Percentiles rank a stretch among this genome's conserved stretches.
Evolutionary conservation across 1,140 invertebrate genomes (phyloP).

Genomic region (Solenopsis invicta): DNA sequence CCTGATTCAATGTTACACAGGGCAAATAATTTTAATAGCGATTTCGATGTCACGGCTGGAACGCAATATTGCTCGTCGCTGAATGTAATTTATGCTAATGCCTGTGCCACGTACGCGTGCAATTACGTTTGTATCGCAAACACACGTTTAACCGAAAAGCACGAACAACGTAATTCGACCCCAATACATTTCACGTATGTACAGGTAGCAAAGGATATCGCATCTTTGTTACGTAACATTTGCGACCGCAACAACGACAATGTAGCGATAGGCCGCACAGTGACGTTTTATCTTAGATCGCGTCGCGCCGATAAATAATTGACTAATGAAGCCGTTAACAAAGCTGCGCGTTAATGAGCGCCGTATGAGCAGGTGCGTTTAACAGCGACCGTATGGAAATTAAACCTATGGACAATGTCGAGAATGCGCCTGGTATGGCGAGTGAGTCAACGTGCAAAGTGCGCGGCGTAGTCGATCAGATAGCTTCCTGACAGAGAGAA

Average conservation of each 20-base stretch:
- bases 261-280: neutral
- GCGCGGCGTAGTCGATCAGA: neutral
- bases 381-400: neutral
- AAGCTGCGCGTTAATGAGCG: constrained; percentile 17
- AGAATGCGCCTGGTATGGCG: neutral
- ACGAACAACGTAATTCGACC: neutral
- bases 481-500: neutral
- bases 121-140: neutral
- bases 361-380: neutral
- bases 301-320: constrained; percentile 37
- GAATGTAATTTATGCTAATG: neutral
- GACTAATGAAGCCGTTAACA: constrained; percentile 22
- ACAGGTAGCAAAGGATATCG: neutral
- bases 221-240: constrained; percentile 23
- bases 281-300: constrained; percentile 21
- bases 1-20: neutral
- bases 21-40: neutral
- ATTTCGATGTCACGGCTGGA: constrained; percentile 3
- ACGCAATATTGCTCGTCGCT: neutral
- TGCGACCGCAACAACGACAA: neutral
- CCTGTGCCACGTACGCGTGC: neutral
- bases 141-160: constrained; percentile 1
- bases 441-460: constrained; percentile 34
- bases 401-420: constrained; percentile 25
- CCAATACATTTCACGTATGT: neutral